Percentiles rank a stretch among this genome's conserved stretches.
phyloP scores from a whole-genome alignment of 1,140 invertebrate genomes.

The Heliconius hewitsoni region DNA sequence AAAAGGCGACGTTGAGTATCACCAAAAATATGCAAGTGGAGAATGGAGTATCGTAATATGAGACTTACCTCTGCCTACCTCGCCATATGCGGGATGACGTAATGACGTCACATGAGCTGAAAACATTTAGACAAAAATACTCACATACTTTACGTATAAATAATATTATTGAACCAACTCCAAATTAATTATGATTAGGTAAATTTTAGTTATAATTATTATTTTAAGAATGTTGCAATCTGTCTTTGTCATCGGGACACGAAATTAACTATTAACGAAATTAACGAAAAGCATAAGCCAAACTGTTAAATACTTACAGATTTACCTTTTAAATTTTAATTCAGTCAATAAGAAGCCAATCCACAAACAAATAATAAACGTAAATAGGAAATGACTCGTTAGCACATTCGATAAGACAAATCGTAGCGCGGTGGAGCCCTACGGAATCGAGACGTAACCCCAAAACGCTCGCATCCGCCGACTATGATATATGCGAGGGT shows the following conservation, averaged over 20 bases:
- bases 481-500: slow-evolving; percentile 76
- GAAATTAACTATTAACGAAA: too few species aligned
- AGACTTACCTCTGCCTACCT: too few species aligned
- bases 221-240: neutral
- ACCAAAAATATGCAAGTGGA: too few species aligned
- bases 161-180: neutral
- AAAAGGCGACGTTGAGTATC: too few species aligned
- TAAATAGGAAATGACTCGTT: slow-evolving; percentile 15
- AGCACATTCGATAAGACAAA: slow-evolving; percentile 65
- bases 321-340: neutral
- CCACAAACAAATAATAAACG: slow-evolving; percentile 6
- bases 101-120: too few species aligned
- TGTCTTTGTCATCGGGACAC: neutral
- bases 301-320: neutral
- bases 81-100: too few species aligned
- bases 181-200: neutral
- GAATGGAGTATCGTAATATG: too few species aligned
- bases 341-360: neutral
- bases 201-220: too few species aligned
- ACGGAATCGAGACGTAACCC: slow-evolving; percentile 69
- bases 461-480: slow-evolving; percentile 72
- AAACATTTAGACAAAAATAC: too few species aligned
- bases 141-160: neutral
- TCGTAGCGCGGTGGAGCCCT: slow-evolving; percentile 54
- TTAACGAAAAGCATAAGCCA: neutral